A percentile compares a stretch with the other conserved stretches of the same genome.
These are phyloP conservation scores for Drosophila simulans DNA, from an alignment of 1,140 invertebrate species.

Conservation along the genomic window DNA sequence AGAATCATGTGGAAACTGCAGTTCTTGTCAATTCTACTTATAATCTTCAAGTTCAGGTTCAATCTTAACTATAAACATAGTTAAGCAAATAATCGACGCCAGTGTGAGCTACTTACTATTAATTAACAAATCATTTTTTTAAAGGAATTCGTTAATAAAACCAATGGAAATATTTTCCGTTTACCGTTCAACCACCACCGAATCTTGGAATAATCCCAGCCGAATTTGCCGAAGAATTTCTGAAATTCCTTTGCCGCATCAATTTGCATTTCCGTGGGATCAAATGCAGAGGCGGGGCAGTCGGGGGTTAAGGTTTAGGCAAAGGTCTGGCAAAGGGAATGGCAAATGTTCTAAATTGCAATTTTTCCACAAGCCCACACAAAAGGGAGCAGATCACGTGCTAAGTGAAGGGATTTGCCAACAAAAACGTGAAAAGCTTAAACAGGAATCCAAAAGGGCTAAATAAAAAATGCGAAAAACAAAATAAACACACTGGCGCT, in stretches of 20 bases:
- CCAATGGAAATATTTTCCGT: neutral
- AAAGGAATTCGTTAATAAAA: too few species aligned
- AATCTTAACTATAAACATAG: too few species aligned
- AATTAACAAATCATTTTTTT: too few species aligned
- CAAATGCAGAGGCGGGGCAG: neutral
- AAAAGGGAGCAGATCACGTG: slow-evolving; percentile 46
- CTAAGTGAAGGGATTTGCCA: slow-evolving; percentile 76
- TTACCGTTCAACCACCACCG: neutral
- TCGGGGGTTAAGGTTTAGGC: slow-evolving; percentile 16
- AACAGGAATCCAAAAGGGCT: slow-evolving; percentile 41
- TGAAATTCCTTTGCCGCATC: slow-evolving; percentile 33
- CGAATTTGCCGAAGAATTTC: slow-evolving; percentile 9
- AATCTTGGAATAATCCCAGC: slow-evolving; percentile 1
- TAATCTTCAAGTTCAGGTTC: too few species aligned
- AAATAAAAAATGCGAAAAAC: neutral
- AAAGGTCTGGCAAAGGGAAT: slow-evolving; percentile 68
- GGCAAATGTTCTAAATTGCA: slow-evolving; percentile 81
- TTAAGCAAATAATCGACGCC: too few species aligned
- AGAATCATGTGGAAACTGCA: too few species aligned
- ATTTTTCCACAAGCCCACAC: slow-evolving; percentile 41
- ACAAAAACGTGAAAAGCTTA: slow-evolving; percentile 78
- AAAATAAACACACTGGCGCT: slow-evolving; percentile 27
- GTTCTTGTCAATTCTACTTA: too few species aligned
- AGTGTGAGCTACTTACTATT: too few species aligned
- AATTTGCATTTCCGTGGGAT: slow-evolving; percentile 20